These are phyloP conservation scores for Neoscelio sp. DNA, from an alignment of 2,888 invertebrate species.

Conservation along the genomic window DNA sequence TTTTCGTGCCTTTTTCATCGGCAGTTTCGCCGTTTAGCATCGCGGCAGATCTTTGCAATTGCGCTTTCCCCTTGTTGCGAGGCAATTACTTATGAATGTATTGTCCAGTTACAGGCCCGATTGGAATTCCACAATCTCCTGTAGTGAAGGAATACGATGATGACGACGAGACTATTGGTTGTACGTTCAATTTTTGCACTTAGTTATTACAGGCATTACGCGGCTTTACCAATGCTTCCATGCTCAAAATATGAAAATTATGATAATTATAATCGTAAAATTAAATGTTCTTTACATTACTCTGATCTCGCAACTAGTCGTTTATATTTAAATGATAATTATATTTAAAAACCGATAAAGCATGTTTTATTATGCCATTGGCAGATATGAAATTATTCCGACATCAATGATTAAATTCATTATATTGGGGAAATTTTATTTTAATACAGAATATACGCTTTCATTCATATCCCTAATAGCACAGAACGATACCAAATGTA, in stretches of 20 bases:
- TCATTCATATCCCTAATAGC: too few relatives aligned
- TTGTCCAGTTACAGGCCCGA: conserved; percentile 65
- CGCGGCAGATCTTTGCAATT: conserved; percentile 65
- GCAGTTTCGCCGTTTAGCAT: conserved; percentile 65
- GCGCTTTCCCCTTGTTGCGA: conserved; percentile 65
- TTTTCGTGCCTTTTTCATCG: conserved; percentile 62
- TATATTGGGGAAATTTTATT: too few relatives aligned
- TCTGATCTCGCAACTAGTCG: conserved; percentile 40
- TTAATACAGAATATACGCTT: too few relatives aligned
- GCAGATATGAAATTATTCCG: conserved; percentile 19
- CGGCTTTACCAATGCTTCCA: conserved; percentile 63
- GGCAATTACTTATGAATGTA: conserved; percentile 65
- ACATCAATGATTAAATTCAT: conserved; percentile 26
- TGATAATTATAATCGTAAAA: conserved; percentile 67
- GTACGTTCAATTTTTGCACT: conserved; percentile 60
- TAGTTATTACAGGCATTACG: conserved; percentile 64
- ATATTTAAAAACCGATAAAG: conserved; percentile 39
- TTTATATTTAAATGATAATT: conserved; percentile 59
- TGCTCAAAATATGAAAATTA: conserved; percentile 62
- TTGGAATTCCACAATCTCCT: conserved; percentile 65
- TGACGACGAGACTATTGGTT: conserved; percentile 58
- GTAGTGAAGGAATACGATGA: conserved; percentile 55
- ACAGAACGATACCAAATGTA: too few relatives aligned
- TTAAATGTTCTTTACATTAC: conserved; percentile 68
- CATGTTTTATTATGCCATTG: conserved; percentile 53